These are phyloP conservation scores for Nymphalis urticae DNA, from an alignment of 2,888 invertebrate genomes.

Conservation along the genomic window DNA sequence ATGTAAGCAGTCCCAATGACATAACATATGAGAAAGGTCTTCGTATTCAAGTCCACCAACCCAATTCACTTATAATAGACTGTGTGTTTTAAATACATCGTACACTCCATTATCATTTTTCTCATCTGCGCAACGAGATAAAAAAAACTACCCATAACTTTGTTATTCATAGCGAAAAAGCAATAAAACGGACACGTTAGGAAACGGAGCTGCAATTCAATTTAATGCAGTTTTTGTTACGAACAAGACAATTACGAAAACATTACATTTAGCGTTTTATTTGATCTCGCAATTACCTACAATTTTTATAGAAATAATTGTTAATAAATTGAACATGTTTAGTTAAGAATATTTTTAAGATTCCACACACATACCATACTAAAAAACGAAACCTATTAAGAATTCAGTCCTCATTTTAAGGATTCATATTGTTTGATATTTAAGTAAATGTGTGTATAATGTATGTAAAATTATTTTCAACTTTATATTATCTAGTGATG, in stretches of 20 bases:
- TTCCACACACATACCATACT: too few relatives aligned
- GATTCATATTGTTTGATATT: too few relatives aligned
- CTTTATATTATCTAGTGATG: too few relatives aligned
- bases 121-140: background rate
- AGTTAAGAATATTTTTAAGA: too few relatives aligned
- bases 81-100: conserved; percentile 2
- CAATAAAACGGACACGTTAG: background rate
- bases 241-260: background rate
- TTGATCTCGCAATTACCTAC: background rate
- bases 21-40: background rate
- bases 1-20: background rate
- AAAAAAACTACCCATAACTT: background rate
- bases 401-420: too few relatives aligned
- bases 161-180: conserved; percentile 5
- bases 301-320: too few relatives aligned
- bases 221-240: background rate
- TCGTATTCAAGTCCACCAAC: background rate
- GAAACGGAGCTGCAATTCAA: background rate
- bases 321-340: too few relatives aligned
- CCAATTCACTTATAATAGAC: conserved; percentile 2
- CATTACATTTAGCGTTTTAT: background rate
- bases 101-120: conserved; percentile 4
- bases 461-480: too few relatives aligned
- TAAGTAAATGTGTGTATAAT: too few relatives aligned
- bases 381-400: too few relatives aligned